These are phyloP conservation scores for Acanthurus tractus DNA, from an alignment of 2,797 vertebrate genomes.

Conservation along the genomic window DNA sequence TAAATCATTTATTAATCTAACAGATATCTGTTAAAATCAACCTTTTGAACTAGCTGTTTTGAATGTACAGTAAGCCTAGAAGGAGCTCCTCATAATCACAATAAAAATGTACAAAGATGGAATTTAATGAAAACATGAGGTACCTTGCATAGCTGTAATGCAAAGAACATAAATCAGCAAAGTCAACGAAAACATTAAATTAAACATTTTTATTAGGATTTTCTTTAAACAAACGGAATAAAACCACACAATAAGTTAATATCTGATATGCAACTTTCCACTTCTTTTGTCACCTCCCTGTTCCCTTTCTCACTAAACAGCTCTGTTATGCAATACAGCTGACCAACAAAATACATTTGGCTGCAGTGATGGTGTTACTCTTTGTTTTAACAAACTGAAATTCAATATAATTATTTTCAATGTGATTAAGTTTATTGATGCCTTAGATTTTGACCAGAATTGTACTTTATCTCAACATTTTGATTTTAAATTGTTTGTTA, in stretches of 20 bases:
- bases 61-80: neutral
- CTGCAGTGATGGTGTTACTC: neutral
- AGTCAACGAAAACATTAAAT: neutral
- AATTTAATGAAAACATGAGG: neutral
- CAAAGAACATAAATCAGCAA: neutral
- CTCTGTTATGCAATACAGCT: constrained; percentile 4
- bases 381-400: neutral
- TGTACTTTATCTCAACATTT: no score
- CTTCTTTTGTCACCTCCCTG: neutral
- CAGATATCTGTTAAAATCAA: neutral
- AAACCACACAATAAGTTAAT: neutral
- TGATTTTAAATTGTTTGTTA: no score
- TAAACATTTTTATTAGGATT: neutral
- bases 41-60: neutral
- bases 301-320: neutral
- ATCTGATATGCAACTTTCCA: neutral
- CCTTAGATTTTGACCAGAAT: neutral
- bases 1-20: neutral
- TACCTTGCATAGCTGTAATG: neutral
- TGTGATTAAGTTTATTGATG: neutral
- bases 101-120: no score
- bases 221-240: neutral
- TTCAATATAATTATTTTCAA: neutral
- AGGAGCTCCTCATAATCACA: no score
- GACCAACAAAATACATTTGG: neutral